Conservation (phyloP, 1,140 invertebrate species). For the Ceratina australensis region DNA sequence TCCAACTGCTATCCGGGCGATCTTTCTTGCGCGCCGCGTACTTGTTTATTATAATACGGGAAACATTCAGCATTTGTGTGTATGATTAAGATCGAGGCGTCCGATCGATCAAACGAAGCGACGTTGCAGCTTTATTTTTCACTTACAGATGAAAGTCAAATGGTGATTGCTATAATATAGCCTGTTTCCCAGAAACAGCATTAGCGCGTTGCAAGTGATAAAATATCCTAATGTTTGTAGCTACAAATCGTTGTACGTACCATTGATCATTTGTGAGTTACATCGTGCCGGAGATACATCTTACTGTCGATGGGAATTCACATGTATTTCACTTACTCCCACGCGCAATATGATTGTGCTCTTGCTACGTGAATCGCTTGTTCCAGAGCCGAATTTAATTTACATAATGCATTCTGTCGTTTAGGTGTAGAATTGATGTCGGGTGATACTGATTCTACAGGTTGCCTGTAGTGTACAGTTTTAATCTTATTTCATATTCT, state of each 20-base stretch:
- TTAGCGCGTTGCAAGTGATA: conserved; percentile 11
- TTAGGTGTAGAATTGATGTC: background rate
- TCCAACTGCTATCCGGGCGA: background rate
- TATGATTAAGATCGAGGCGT: background rate
- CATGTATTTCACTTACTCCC: conserved; percentile 30
- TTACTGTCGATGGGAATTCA: conserved; percentile 39
- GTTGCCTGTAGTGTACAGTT: too few species aligned
- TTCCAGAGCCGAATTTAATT: background rate
- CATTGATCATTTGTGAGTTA: conserved; percentile 17
- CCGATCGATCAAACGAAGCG: background rate
- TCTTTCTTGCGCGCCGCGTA: background rate
- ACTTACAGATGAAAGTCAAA: background rate
- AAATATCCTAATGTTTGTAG: conserved; percentile 25
- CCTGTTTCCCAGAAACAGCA: background rate
- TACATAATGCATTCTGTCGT: background rate
- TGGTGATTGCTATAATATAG: background rate
- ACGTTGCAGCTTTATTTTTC: too few species aligned
- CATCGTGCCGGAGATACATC: conserved; percentile 11
- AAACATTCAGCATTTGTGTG: too few species aligned
- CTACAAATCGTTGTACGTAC: background rate
- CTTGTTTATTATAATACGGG: background rate
- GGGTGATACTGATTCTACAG: too few species aligned
- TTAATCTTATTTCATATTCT: too few species aligned
- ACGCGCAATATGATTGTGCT: conserved; percentile 14
- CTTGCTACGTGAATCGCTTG: background rate